phyloP scores from a whole-genome alignment of 2,888 invertebrate species.

The Carcina quercana region DNA sequence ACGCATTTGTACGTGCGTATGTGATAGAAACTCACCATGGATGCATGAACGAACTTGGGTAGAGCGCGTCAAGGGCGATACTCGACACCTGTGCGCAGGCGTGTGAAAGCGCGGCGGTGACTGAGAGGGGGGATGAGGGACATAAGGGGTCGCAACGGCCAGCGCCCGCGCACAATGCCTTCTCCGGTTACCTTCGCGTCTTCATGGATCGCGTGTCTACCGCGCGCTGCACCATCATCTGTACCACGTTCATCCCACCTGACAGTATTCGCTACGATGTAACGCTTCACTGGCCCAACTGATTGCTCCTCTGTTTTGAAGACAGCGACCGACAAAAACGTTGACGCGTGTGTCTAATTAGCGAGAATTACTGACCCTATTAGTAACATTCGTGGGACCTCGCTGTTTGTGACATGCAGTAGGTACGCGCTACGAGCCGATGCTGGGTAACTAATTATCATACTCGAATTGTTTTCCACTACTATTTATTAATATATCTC shows the following conservation, averaged over 20 bases:
- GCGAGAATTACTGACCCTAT: no score
- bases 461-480: no score
- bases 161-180: constrained; percentile 65
- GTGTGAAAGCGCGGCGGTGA: constrained; percentile 56
- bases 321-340: not conserved
- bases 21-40: constrained; percentile 16
- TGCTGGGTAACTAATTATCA: no score
- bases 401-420: no score
- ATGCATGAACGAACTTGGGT: constrained; percentile 47
- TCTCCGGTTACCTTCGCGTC: constrained; percentile 66
- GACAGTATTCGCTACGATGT: constrained; percentile 56
- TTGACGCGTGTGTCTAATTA: constrained; percentile 6
- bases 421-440: no score
- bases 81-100: constrained; percentile 68
- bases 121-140: constrained; percentile 21
- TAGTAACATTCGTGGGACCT: no score
- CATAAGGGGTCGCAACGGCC: constrained; percentile 53
- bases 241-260: constrained; percentile 53
- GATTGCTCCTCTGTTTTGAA: constrained; percentile 24
- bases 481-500: no score
- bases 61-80: constrained; percentile 66
- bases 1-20: no score
- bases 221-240: constrained; percentile 35
- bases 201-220: constrained; percentile 58
- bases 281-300: constrained; percentile 48